Percentiles rank a stretch among this genome's conserved stretches.
phyloP scores from a whole-genome alignment of 2,888 invertebrate genomes.

The Lamellibrachia satsuma region DNA sequence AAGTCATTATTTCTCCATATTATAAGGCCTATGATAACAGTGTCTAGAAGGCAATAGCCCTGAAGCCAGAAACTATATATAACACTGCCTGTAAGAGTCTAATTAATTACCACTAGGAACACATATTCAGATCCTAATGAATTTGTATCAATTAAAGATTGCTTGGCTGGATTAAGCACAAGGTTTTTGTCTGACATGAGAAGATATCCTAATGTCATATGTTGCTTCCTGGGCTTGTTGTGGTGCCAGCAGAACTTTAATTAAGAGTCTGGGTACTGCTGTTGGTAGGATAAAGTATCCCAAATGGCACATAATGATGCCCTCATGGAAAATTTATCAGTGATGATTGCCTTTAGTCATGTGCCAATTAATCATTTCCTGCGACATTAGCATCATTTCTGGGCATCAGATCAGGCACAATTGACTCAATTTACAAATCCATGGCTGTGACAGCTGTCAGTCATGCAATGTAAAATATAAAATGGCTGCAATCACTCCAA shows the following conservation, averaged over 20 bases:
- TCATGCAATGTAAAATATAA: not conserved
- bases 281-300: not conserved
- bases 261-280: not conserved
- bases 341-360: not conserved
- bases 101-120: not conserved
- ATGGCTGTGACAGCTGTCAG: not conserved
- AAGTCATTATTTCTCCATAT: not conserved
- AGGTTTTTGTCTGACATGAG: not conserved
- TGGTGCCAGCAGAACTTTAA: not conserved
- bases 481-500: not conserved
- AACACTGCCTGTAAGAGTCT: not conserved
- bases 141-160: not conserved
- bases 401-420: not conserved
- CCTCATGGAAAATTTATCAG: conserved; percentile 5
- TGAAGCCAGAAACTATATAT: not conserved
- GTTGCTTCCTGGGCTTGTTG: not conserved
- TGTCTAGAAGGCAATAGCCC: not conserved
- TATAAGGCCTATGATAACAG: not conserved
- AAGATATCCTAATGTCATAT: not conserved
- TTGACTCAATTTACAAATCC: not conserved
- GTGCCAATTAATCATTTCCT: not conserved
- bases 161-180: not conserved
- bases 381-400: not conserved
- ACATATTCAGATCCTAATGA: not conserved
- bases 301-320: not conserved